phyloP scores from a whole-genome alignment of 2,888 invertebrate genomes.

The Sphecodes monilicornis region DNA sequence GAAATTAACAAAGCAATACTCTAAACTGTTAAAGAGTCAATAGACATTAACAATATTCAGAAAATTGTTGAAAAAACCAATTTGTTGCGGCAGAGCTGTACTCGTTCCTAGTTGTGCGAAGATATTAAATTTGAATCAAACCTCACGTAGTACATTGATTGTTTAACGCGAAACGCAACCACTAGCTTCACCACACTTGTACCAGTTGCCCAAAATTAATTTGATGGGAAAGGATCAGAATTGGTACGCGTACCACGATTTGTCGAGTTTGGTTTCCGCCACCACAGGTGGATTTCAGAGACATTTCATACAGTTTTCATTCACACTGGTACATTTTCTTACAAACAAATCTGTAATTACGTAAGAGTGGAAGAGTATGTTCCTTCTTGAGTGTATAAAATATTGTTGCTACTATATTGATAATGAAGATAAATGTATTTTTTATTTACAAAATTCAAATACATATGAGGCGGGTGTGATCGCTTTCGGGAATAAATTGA shows the following conservation, averaged over 20 bases:
- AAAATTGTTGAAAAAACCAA: neutral
- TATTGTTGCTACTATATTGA: too few relatives aligned
- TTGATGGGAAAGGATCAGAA: neutral
- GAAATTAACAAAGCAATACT: neutral
- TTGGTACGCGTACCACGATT: neutral
- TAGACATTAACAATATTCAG: neutral
- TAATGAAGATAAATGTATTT: too few relatives aligned
- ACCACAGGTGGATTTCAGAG: neutral
- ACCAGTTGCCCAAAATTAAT: slow-evolving; percentile 9
- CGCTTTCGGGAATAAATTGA: too few relatives aligned
- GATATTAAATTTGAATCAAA: neutral
- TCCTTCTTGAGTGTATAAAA: too few relatives aligned
- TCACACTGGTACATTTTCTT: neutral
- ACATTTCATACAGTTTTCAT: neutral
- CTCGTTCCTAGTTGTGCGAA: neutral
- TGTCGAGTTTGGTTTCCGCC: neutral
- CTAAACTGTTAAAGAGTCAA: neutral
- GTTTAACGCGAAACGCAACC: slow-evolving; percentile 7
- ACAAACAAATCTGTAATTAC: too few relatives aligned
- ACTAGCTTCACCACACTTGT: neutral
- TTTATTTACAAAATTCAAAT: too few relatives aligned
- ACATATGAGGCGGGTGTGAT: too few relatives aligned
- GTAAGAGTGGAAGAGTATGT: too few relatives aligned
- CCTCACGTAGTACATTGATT: neutral
- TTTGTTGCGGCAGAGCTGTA: neutral